Conservation (phyloP, 2,888 invertebrate genomes). For the Metacarcinus magister region DNA sequence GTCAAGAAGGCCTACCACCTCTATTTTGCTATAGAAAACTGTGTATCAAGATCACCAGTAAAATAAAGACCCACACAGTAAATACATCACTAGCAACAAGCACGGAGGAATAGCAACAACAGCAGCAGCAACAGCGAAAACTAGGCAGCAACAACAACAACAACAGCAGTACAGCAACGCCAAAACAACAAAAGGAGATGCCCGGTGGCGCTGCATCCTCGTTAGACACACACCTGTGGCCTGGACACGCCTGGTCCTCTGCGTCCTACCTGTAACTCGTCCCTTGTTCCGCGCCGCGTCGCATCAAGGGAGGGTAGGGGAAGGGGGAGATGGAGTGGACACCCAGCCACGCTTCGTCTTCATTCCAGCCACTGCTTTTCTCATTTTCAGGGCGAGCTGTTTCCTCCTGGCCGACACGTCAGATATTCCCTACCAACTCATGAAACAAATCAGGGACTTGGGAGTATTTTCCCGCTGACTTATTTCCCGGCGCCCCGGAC, state of each 20-base stretch:
- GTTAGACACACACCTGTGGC: slow-evolving; percentile 18
- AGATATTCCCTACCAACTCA: slow-evolving; percentile 45
- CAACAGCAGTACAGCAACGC: background rate
- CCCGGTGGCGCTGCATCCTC: background rate
- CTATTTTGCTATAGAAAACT: background rate
- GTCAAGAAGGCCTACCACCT: background rate
- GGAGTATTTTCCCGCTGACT: slow-evolving; percentile 49
- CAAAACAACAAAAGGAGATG: background rate
- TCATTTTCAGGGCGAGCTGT: slow-evolving; percentile 53
- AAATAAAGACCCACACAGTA: too few relatives aligned
- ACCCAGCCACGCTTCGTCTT: background rate
- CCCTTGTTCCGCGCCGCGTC: background rate
- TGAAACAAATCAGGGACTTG: slow-evolving; percentile 51
- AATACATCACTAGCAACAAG: background rate
- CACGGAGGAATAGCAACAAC: background rate
- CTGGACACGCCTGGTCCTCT: background rate
- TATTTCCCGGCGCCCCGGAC: slow-evolving; percentile 29
- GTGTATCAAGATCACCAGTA: background rate
- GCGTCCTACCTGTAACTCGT: background rate
- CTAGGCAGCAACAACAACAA: background rate
- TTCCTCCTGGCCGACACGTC: slow-evolving; percentile 14
- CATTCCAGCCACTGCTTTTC: slow-evolving; percentile 43
- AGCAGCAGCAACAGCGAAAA: background rate
- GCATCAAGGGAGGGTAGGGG: background rate
- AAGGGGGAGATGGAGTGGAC: background rate